phyloP scores from a whole-genome alignment of 2,888 invertebrate genomes.

The Coleophora flavipennella region DNA sequence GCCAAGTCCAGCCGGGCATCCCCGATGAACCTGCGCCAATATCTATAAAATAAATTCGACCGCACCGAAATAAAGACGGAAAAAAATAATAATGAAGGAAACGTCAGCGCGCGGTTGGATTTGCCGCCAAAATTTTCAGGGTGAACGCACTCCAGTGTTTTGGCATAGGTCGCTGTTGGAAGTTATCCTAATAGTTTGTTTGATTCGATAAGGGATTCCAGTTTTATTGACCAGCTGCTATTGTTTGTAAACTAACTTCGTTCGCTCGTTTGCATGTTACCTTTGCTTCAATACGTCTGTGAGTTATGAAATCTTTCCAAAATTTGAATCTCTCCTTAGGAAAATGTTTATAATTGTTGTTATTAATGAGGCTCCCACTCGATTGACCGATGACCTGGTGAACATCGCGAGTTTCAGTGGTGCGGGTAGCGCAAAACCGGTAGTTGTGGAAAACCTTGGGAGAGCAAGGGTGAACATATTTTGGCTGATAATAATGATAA shows the following conservation, averaged over 20 bases:
- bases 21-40: conserved; percentile 70
- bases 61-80: conserved; percentile 47
- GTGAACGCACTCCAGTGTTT: conserved; percentile 68
- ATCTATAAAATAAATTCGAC: conserved; percentile 72
- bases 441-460: too few relatives aligned
- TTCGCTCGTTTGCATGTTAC: background rate
- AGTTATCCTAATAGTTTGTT: conserved; percentile 62
- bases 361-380: too few relatives aligned
- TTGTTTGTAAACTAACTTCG: conserved; percentile 25
- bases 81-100: conserved; percentile 66
- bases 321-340: too few relatives aligned
- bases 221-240: conserved; percentile 27
- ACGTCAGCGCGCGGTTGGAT: conserved; percentile 43
- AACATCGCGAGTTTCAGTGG: too few relatives aligned
- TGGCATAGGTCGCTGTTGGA: conserved; percentile 57
- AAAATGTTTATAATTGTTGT: too few relatives aligned
- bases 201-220: conserved; percentile 48
- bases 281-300: too few relatives aligned
- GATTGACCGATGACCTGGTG: too few relatives aligned
- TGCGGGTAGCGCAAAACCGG: too few relatives aligned
- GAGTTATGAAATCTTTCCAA: too few relatives aligned
- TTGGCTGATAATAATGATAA: too few relatives aligned
- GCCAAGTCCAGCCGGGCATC: conserved; percentile 69
- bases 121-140: conserved; percentile 65
- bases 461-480: too few relatives aligned